These are phyloP conservation scores for Boloria euphrosyne DNA, from an alignment of 2,888 invertebrate genomes.

Conservation along the genomic window DNA sequence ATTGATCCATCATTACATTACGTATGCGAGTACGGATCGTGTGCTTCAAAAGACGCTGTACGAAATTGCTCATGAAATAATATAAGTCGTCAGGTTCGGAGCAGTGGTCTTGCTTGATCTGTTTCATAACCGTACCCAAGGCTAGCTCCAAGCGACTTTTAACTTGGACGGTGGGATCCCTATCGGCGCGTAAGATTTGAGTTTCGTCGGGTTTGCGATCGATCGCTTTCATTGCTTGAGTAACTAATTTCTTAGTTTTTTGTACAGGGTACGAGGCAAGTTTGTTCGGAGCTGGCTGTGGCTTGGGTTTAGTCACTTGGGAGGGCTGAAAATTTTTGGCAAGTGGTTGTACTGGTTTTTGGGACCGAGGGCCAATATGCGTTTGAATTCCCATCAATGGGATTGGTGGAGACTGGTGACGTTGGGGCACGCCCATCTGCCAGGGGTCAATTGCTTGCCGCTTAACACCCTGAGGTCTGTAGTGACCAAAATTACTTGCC, in stretches of 20 bases:
- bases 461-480: slow-evolving; percentile 39
- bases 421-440: slow-evolving; percentile 26
- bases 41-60: slow-evolving; percentile 57
- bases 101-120: slow-evolving; percentile 48
- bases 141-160: slow-evolving; percentile 67
- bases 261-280: slow-evolving; percentile 40
- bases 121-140: slow-evolving; percentile 61
- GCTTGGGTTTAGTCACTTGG: slow-evolving; percentile 52
- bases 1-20: slow-evolving; percentile 56
- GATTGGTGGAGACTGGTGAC: slow-evolving; percentile 20
- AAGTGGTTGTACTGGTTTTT: slow-evolving; percentile 34
- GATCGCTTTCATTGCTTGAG: slow-evolving; percentile 17
- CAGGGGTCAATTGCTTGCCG: slow-evolving; percentile 34
- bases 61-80: slow-evolving; percentile 37
- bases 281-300: slow-evolving; percentile 45
- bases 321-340: slow-evolving; percentile 48
- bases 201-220: slow-evolving; percentile 26
- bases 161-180: slow-evolving; percentile 52
- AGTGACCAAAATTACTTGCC: slow-evolving; percentile 38
- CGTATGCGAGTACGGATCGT: slow-evolving; percentile 61
- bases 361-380: slow-evolving; percentile 41
- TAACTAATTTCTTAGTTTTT: slow-evolving; percentile 32
- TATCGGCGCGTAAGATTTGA: slow-evolving; percentile 48
- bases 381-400: slow-evolving; percentile 41
- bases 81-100: slow-evolving; percentile 28